Base-by-base conservation (phyloP, 2,797 vertebrate species). In the Mormyrops boulengeri region DNA sequence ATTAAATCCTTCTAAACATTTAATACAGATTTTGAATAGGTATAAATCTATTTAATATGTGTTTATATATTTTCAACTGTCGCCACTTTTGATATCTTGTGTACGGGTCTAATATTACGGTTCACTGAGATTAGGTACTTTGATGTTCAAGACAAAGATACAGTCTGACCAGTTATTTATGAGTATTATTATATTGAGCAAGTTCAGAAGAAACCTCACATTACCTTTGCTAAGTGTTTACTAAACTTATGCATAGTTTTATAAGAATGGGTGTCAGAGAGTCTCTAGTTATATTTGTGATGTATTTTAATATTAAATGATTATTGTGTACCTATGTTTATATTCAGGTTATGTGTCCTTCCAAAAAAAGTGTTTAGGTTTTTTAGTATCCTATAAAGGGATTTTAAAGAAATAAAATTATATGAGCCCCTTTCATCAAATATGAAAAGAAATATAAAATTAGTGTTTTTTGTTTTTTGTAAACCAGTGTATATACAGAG, bases 181-280 rank as follows among this genome's bases (percentile, higher is more conserved):
- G 90, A 87, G 92, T 91, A 94, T 92, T 94, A 93, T 94, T 92
- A 91, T 92, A 95, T 93, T 92, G 92, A 91, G 92, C 93, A 69
- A 90, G 92, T 73, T 94, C 92, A 92, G 89, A 90, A 91, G 38
- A 92, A 87, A 94, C 82, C 87, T 93, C 90, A 93, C 91, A 93
- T 96, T 94, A 95, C 93, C 92, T 94, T 96, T 94, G 95, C 91
- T 95, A 95, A 95, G 95, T 94, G 95, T 95, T 95, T 93, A 93
- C 92, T 92, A 91, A 94, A 94, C 92, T 93, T 93, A 94, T 90
- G 91, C 92, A 92, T 95, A 94, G 95, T 95, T 96, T 96, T 95
- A 94, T 95, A 95, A 92, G 93, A 93, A 90, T 94, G 93, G 94
- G 93, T 93, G 92, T 94, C 90, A 89, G 90, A 92, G 89, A 93